A percentile compares a stretch with the other conserved stretches of the same genome.
phyloP scores from a whole-genome alignment of 1,140 invertebrate genomes.

The Drosophila bifasciata region DNA sequence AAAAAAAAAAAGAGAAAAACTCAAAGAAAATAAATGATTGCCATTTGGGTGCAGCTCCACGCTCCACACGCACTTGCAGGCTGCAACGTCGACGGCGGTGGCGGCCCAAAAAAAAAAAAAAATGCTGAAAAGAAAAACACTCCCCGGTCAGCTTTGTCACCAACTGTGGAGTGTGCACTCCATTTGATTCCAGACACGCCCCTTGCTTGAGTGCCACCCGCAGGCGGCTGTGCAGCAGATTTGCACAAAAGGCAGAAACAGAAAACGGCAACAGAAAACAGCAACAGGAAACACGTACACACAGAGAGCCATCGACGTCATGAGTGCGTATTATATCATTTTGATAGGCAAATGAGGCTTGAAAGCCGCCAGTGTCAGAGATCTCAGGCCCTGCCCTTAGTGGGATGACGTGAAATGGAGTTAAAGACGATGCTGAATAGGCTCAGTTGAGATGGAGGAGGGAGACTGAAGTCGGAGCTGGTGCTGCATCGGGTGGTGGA shows the following conservation, averaged over 20 bases:
- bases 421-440: not conserved
- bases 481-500: too few species aligned
- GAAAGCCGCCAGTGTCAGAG: conserved; percentile 64
- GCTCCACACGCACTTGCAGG: conserved; percentile 36
- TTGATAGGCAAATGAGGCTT: conserved; percentile 81
- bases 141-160: conserved; percentile 61
- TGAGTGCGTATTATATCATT: conserved; percentile 75
- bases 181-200: conserved; percentile 54
- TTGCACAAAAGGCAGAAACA: conserved; percentile 29
- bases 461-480: too few species aligned
- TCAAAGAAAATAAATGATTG: conserved; percentile 17
- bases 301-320: conserved; percentile 60
- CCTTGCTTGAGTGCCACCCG: conserved; percentile 13
- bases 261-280: conserved; percentile 4
- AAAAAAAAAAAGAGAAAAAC: conserved; percentile 7
- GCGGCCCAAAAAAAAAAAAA: conserved; percentile 11
- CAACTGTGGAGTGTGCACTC: conserved; percentile 48
- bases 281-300: conserved; percentile 75
- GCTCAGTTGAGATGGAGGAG: too few species aligned
- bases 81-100: not conserved
- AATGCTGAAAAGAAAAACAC: conserved; percentile 35
- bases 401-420: conserved; percentile 25
- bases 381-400: conserved; percentile 37
- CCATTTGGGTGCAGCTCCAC: conserved; percentile 59
- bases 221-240: conserved; percentile 14